Evolutionary conservation across 2,888 invertebrate genomes (phyloP), one percentile per base, ranked within the genome.

Genomic region (Taphrorychus bicolor): DNA sequence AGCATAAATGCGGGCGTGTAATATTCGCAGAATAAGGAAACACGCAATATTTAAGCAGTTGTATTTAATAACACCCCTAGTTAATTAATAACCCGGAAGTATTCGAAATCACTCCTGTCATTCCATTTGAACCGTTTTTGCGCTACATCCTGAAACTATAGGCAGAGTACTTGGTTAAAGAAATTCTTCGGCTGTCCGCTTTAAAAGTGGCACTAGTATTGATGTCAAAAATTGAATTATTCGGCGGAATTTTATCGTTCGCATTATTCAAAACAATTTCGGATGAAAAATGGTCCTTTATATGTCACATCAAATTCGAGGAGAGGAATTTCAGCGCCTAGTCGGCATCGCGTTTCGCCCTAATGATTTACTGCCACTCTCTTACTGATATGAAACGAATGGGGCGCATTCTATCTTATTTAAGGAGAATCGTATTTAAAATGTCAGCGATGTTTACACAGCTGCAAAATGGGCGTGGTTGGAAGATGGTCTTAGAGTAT

Each of bases 201-300:
- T n/a, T 9, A 32, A 32, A 11, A 32, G 32, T 32, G 32, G n/a
- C n/a, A n/a, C n/a, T 11, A 32, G 32, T 32, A 32, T 32, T 32
- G 32, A 32, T 32, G 32, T 32, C 32, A 40, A 42, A 64, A 64
- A 58, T 42, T 52, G 53, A 58, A 48, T 59, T 58, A 58, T 58
- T 64, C 59, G 11, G 51, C 23, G 21, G 45, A 56, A 60, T 56
- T 66, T 62, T 62, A 67, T 67, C 58, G 59, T 32, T 52, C 40
- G 22, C 23, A 59, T 61, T 61, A 67, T 67, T 67, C 62, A 62
- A 67, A 67, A 67, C 67, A 67, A 67, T 67, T 62, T 67, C 52
- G 62, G 53, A 67, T 62, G 67, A 67, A 67, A 67, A 67, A 67
- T 62, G 67, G 53, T 59, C 54, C 32, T 45, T 63, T 67, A 58